These are phyloP conservation scores for Marasmarcha lunaedactyla DNA, from an alignment of 2,888 invertebrate genomes.

Conservation along the genomic window DNA sequence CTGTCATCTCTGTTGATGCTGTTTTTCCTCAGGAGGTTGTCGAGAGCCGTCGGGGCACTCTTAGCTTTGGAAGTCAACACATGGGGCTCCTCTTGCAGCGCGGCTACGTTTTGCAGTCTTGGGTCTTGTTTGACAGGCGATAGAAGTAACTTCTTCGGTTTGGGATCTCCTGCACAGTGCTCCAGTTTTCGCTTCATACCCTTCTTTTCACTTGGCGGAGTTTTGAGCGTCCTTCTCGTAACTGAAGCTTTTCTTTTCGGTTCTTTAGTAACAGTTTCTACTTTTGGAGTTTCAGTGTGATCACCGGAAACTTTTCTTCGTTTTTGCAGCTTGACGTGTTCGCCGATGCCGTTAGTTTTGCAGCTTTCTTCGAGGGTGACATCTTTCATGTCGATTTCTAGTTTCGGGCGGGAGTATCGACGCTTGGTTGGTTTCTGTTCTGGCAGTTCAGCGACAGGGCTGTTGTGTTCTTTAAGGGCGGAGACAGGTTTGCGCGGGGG, in stretches of 20 bases:
- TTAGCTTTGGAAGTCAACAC: slow-evolving; percentile 36
- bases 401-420: slow-evolving; percentile 53
- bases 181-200: slow-evolving; percentile 54
- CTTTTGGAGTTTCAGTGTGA: slow-evolving; percentile 31
- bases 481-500: slow-evolving; percentile 50
- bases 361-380: slow-evolving; percentile 53
- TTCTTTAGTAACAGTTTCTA: slow-evolving; percentile 40
- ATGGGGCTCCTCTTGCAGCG: slow-evolving; percentile 26
- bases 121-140: slow-evolving; percentile 39
- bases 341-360: slow-evolving; percentile 63
- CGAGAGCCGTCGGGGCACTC: slow-evolving; percentile 59
- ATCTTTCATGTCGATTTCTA: slow-evolving; percentile 62
- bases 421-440: slow-evolving; percentile 45
- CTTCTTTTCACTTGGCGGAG: slow-evolving; percentile 46
- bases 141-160: slow-evolving; percentile 38
- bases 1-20: slow-evolving; percentile 64
- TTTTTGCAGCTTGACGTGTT: slow-evolving; percentile 63
- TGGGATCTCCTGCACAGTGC: slow-evolving; percentile 23
- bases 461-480: slow-evolving; percentile 53
- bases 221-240: slow-evolving; percentile 33
- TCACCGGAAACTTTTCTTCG: slow-evolving; percentile 64
- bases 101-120: slow-evolving; percentile 29
- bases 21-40: slow-evolving; percentile 68
- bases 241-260: slow-evolving; percentile 38
- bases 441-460: slow-evolving; percentile 29